Conservation (phyloP, 2,888 invertebrate species). For the Chymomyza caudatula region DNA sequence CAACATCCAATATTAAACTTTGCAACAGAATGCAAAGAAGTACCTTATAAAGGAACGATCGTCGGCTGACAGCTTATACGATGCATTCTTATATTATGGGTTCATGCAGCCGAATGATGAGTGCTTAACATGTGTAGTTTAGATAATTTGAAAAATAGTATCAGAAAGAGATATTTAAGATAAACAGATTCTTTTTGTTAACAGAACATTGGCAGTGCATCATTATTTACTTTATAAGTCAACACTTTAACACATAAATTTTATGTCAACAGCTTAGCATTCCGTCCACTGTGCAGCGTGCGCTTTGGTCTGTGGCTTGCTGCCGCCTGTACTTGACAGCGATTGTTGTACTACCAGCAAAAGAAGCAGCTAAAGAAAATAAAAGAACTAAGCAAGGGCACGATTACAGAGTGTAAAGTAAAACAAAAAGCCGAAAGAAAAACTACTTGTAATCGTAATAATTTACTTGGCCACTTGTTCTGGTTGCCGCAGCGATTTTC, state of each 20-base stretch:
- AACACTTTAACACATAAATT: no score
- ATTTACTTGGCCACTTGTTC: constrained; percentile 27
- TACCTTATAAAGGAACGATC: no score
- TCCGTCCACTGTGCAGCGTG: background rate
- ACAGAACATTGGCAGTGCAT: background rate
- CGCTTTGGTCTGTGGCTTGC: background rate
- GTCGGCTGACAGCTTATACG: no score
- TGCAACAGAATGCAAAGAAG: no score
- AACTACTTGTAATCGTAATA: constrained; percentile 50
- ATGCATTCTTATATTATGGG: no score
- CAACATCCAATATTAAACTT: no score
- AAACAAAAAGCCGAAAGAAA: constrained; percentile 28
- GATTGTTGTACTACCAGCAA: constrained; percentile 19
- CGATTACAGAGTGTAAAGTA: background rate
- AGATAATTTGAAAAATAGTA: no score
- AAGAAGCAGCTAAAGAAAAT: constrained; percentile 29
- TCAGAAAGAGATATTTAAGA: no score
- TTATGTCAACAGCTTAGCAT: background rate
- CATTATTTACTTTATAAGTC: no score
- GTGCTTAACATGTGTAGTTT: no score
- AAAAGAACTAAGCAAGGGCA: constrained; percentile 1
- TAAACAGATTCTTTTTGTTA: no score
- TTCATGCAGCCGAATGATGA: no score
- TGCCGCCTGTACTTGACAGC: constrained; percentile 44
- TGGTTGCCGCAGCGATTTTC: constrained; percentile 11